Percentiles rank a stretch among this genome's conserved stretches.
These are phyloP conservation scores for Mythimna albipuncta DNA, from an alignment of 2,888 invertebrate species.

Conservation along the genomic window DNA sequence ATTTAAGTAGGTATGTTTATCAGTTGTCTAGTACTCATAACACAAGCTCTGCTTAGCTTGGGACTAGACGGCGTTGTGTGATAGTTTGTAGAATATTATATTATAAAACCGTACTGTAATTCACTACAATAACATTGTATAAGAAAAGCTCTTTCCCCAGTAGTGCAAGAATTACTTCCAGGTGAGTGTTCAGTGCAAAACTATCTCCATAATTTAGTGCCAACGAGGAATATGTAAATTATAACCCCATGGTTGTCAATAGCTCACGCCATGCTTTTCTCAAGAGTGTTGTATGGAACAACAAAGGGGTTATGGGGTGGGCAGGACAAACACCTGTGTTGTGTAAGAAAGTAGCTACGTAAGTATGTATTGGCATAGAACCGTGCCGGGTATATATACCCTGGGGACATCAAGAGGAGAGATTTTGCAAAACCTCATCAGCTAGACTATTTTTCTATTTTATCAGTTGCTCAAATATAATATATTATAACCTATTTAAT, in stretches of 20 bases:
- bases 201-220: not conserved
- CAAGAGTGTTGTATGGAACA: constrained; percentile 25
- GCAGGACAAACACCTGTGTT: constrained; percentile 27
- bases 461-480: not conserved
- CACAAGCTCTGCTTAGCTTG: too few relatives aligned
- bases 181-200: not conserved
- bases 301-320: constrained; percentile 18
- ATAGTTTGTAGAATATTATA: too few relatives aligned
- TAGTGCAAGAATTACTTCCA: not conserved
- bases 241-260: constrained; percentile 31
- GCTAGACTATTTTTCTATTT: not conserved
- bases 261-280: constrained; percentile 21
- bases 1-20: too few relatives aligned
- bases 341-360: not conserved
- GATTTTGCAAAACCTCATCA: not conserved
- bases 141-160: not conserved
- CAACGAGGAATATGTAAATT: not conserved
- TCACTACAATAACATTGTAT: not conserved
- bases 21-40: too few relatives aligned
- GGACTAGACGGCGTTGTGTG: too few relatives aligned
- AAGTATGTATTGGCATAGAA: not conserved
- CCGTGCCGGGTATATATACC: too few relatives aligned
- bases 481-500: too few relatives aligned
- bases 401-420: not conserved
- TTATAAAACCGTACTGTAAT: too few relatives aligned